Evolutionary conservation across 2,113 vertebrate species (phyloP), one percentile per base, ranked within the genome.

Genomic region (Leptobrachium leishanense): DNA sequence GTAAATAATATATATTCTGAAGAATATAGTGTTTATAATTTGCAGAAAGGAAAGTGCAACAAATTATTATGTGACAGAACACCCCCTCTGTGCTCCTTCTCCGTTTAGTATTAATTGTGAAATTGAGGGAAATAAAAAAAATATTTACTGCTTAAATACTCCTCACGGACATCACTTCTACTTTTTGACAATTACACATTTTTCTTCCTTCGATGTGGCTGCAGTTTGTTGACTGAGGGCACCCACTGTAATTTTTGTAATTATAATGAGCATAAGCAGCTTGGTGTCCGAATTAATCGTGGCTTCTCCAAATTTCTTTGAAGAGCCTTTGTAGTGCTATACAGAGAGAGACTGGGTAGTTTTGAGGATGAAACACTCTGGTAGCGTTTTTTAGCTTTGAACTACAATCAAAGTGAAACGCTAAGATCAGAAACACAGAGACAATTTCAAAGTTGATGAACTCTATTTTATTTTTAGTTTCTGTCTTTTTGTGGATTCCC

Each of bases 351-450:
- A 13, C 20, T 72, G 53, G 41, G 39, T 8, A 73, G 59, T 72
- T 72, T 20, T 13, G 20, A 59, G 15, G 70, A 63, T 43, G n/a
- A 50, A 59, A 43, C 63, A 57, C 50, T 80, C 10, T 57, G 39
- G 50, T 44, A 39, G 63, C 43, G 57, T 80, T 66, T 80, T 69
- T 31, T 31, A 31, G 76, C 76, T 70, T 74, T 80, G 70, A 80
- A 74, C 70, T 57, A 41, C 20, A 67, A 73, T 77, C 76, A 67
- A 73, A 74, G 70, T 67, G 39, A 80, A 74, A 31, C 63, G 72
- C 59, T 67, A 40, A 68, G 46, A 80, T 66, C 70, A 80, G 57
- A 62, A 71, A 55, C 62, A 20, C 42, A 46, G 43, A 73, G 71
- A 63, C 77, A 73, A 74, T 55, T 57, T 43, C 63, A 66, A 73